A percentile compares a stretch with the other conserved stretches of the same genome.
Evolutionary conservation across 2,888 invertebrate species (phyloP).

Genomic region (Carterocephalus palaemon): DNA sequence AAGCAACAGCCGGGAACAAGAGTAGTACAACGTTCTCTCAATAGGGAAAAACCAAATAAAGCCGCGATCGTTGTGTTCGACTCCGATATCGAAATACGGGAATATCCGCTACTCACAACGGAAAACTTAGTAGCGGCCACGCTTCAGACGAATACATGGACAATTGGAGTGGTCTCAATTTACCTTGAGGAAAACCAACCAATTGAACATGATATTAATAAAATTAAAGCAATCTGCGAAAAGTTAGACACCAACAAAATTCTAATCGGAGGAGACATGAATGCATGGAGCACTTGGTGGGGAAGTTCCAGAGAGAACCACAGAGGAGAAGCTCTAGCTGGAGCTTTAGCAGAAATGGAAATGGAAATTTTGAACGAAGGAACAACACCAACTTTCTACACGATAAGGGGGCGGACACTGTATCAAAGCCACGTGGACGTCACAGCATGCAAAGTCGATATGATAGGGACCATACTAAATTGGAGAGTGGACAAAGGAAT

Average conservation of each 20-base stretch:
- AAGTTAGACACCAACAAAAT: neutral
- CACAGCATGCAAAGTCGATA: conserved; percentile 25
- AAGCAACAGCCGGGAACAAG: neutral
- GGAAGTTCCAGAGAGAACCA: conserved; percentile 8
- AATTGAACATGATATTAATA: neutral
- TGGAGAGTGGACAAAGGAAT: conserved; percentile 22
- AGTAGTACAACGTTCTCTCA: neutral
- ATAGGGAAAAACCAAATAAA: neutral
- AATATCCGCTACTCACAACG: neutral
- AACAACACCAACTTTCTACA: conserved; percentile 26
- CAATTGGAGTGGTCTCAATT: neutral
- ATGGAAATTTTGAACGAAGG: conserved; percentile 5
- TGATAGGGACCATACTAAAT: conserved; percentile 16
- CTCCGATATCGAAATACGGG: neutral
- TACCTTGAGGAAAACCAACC: neutral
- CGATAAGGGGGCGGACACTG: conserved; percentile 24
- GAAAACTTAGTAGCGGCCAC: conserved; percentile 4
- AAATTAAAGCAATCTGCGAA: neutral
- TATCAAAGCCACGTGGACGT: conserved; percentile 23
- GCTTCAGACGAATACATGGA: neutral
- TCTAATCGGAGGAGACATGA: conserved; percentile 23
- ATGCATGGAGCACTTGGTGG: conserved; percentile 27
- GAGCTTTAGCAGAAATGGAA: conserved; percentile 21
- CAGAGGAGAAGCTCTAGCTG: conserved; percentile 22
- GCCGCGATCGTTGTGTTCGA: conserved; percentile 4